Evolutionary conservation across 2,113 vertebrate genomes (phyloP), one percentile per base, ranked within the genome.

Genomic region (Gallinago jamesoni): DNA sequence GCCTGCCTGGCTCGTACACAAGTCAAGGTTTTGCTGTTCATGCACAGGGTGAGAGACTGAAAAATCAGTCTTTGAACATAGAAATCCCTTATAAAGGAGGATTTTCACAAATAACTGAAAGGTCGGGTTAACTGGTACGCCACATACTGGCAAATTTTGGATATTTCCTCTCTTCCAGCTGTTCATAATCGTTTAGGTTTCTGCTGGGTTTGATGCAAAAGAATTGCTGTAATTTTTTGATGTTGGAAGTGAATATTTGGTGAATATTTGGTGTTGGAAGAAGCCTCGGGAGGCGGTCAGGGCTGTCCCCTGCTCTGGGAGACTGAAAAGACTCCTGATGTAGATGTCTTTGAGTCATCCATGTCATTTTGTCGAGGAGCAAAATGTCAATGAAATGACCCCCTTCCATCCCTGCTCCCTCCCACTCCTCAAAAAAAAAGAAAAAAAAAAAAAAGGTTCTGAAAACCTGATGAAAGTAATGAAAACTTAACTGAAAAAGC

Each of bases 71-170:
- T 67, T 45, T 74, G 28, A 45, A 7, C 0, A 0, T 6, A 31
- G 21, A 21, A 75, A 62, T n/a, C 41, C 19, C 33, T 48, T 56
- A 14, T 19, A 14, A 68, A 50, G 22, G 10, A 30, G 63, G 56
- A 17, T 31, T 72, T 77, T 63, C 50, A 30, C 18, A 14, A 20
- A n/a, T 35, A 11, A 5, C 19, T 31, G 5, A 22, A 1, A 3
- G 60, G 21, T n/a, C 6, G 3, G 41, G 31, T 3, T 28, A 6
- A 13, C 33, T 23, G 50, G 10, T 5, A 1, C 4, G n/a, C 27
- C 35, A 6, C 6, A 1, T 4, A 1, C 10, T 37, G 35, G 12
- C 35, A 37, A 3, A 8, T 23, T 5, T 5, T 16, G 53, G 14
- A 6, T 10, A 14, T 41, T n/a, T 76, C 56, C 50, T 27, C n/a